phyloP scores from a whole-genome alignment of 2,113 vertebrate genomes.

The Ciconia boyciana region DNA sequence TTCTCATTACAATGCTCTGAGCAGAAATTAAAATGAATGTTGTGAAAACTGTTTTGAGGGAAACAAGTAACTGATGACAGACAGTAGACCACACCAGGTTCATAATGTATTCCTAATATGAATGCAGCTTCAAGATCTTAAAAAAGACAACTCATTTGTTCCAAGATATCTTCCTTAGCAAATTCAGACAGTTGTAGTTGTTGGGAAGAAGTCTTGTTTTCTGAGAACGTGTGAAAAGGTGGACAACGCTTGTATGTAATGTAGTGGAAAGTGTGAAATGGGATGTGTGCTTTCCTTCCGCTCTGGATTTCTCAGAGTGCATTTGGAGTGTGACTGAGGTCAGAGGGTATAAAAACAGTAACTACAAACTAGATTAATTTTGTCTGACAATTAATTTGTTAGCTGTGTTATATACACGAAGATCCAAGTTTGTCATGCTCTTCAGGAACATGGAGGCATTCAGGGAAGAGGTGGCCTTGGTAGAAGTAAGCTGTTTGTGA shows the following conservation, averaged over 20 bases:
- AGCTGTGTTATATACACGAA: fast-evolving
- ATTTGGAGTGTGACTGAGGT: background rate
- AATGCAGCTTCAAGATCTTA: background rate
- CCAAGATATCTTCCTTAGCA: background rate
- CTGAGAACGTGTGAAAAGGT: background rate
- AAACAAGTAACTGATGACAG: background rate
- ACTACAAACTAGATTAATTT: background rate
- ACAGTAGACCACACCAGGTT: background rate
- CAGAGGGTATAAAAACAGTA: background rate
- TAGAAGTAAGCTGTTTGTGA: background rate
- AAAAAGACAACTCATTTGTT: background rate
- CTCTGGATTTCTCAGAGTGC: background rate
- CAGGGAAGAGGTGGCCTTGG: background rate
- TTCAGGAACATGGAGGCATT: background rate
- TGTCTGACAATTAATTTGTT: background rate
- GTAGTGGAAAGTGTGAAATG: background rate
- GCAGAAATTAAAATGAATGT: background rate
- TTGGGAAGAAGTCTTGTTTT: background rate
- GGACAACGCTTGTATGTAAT: background rate
- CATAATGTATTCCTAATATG: background rate
- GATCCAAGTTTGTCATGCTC: background rate
- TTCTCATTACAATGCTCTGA: background rate
- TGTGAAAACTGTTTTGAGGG: background rate
- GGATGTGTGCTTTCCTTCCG: background rate
- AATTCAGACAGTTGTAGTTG: background rate